Base-by-base conservation (phyloP, 1,140 invertebrate genomes). In the Drosophila pruinosa region DNA sequence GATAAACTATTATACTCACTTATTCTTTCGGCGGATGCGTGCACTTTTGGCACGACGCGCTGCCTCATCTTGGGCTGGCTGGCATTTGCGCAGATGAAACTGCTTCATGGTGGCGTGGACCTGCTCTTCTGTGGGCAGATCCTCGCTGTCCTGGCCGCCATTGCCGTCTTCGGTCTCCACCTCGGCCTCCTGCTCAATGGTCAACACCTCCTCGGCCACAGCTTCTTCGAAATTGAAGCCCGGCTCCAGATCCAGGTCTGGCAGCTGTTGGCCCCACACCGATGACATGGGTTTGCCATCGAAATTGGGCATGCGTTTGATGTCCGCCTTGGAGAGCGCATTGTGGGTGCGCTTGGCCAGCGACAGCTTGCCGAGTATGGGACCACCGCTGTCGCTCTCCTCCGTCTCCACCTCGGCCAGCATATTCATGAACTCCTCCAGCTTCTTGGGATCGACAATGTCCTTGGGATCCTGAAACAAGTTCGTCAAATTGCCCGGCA, bases 341-440 rank as follows among this genome's bases (percentile, higher is more conserved):
- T 93, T 94, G 89, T 93, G 93, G 8, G 94, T 94, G 71, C 94
- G 90, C 21, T 93, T 92, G 10, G 93, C 91, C 59, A 94, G 91
- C 2, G 93, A 93, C 1, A 94, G 92, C 67, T 93, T 93, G 4
- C 94, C 94, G 22, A 95, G 89, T 38, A 94, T 83, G 12, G 92
- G 92, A 72, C 89, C 92, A 39, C 93, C 92, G 45, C 93, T 92
- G 81, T 95, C 94, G 82, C 94, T 95, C 80, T 95, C 94, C 75
- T 94, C 95, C 0, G 94, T 93, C 64, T 95, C 94, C 7, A 91
- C 90, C 3, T 91, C 89, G 70, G 92, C 92, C 28, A 92, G 89
- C 78, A 92, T 92, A 73, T 91, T 92, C 45, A 92, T 78, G 45
- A 91, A 93, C 59, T 91, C 91, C 62, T 92, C 91, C 26, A 92